phyloP scores from a whole-genome alignment of 2,888 invertebrate species.

The Podabrus alpinus region DNA sequence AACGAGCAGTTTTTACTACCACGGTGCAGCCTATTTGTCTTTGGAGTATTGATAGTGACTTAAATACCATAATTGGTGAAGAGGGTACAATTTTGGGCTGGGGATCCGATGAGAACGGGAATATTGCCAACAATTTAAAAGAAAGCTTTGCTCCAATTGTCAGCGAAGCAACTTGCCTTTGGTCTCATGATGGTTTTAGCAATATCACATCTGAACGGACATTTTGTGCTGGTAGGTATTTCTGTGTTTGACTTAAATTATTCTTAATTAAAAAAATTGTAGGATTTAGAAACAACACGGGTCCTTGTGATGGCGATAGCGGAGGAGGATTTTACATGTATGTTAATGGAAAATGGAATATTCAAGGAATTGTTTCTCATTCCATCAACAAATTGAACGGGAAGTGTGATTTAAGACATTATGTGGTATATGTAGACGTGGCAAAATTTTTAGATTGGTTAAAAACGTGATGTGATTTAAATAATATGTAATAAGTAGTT shows the following conservation, averaged over 20 bases:
- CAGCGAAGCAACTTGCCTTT: conserved; percentile 59
- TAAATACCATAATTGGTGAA: conserved; percentile 46
- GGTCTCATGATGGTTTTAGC: conserved; percentile 54
- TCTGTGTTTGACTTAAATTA: neutral
- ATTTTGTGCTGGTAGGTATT: conserved; percentile 63
- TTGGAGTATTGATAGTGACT: conserved; percentile 59
- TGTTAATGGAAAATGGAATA: conserved; percentile 54
- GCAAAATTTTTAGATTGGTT: conserved; percentile 45
- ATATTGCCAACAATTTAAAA: conserved; percentile 57
- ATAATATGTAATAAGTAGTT: neutral
- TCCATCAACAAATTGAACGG: conserved; percentile 44
- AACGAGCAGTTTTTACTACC: conserved; percentile 58
- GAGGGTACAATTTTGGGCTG: conserved; percentile 63
- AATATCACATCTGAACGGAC: conserved; percentile 58
- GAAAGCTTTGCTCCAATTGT: conserved; percentile 60
- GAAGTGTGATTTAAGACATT: conserved; percentile 49
- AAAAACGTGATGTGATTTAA: neutral
- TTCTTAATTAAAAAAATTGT: conserved; percentile 19
- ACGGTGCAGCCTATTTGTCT: conserved; percentile 66
- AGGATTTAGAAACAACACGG: conserved; percentile 46
- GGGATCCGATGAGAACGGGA: conserved; percentile 60
- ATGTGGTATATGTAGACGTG: conserved; percentile 51
- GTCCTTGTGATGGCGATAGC: conserved; percentile 59
- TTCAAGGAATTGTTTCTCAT: conserved; percentile 59
- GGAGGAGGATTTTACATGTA: conserved; percentile 59